These are phyloP conservation scores for Cepaea hortensis DNA, from an alignment of 2,888 invertebrate genomes.

Conservation along the genomic window DNA sequence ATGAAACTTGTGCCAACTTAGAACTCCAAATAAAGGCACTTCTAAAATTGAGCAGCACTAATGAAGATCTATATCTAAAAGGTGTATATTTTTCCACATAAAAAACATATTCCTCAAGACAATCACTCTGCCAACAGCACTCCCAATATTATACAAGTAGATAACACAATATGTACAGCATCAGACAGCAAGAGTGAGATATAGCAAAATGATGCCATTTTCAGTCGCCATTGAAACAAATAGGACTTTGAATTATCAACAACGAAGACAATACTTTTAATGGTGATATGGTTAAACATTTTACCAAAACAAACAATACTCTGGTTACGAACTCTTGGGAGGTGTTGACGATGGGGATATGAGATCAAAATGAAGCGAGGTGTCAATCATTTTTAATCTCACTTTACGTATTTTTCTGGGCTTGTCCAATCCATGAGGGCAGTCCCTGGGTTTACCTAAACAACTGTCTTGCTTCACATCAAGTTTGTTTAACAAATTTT, in stretches of 20 bases:
- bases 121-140: too few relatives aligned
- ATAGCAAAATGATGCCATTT: background rate
- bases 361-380: conserved; percentile 48
- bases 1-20: too few relatives aligned
- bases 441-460: background rate
- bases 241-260: background rate
- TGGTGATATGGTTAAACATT: conserved; percentile 10
- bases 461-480: background rate
- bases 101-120: too few relatives aligned
- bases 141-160: too few relatives aligned
- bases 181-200: too few relatives aligned
- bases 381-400: conserved; percentile 48
- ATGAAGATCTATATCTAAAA: too few relatives aligned
- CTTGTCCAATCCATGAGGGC: background rate
- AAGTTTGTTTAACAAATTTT: conserved; percentile 9
- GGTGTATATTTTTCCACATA: too few relatives aligned
- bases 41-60: too few relatives aligned
- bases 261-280: background rate
- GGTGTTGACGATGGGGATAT: conserved; percentile 42
- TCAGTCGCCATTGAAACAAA: background rate
- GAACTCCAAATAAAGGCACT: too few relatives aligned
- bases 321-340: background rate
- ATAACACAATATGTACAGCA: too few relatives aligned
- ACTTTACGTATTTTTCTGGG: conserved; percentile 44
- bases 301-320: background rate